A percentile compares a stretch with the other conserved stretches of the same genome.
These are phyloP conservation scores for Drosophila bocqueti DNA, from an alignment of 1,140 invertebrate species.

Conservation along the genomic window DNA sequence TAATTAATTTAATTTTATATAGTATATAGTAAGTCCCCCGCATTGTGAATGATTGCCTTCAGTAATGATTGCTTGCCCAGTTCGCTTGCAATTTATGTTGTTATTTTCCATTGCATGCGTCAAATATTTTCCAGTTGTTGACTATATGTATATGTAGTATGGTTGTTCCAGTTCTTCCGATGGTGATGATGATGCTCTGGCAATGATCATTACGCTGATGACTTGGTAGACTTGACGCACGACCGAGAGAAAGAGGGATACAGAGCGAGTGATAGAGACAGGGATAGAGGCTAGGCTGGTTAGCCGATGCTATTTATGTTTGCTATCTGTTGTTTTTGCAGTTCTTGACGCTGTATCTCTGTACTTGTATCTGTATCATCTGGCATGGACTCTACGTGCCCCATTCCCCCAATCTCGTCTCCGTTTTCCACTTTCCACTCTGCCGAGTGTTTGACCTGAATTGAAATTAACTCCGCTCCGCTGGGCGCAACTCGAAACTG, in stretches of 20 bases:
- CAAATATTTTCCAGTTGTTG: conserved; percentile 50
- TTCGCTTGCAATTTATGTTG: conserved; percentile 17
- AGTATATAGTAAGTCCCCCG: background rate
- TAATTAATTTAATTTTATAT: background rate
- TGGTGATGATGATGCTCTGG: conserved; percentile 34
- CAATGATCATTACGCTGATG: conserved; percentile 46
- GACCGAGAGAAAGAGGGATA: conserved; percentile 6
- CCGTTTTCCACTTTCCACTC: conserved; percentile 9
- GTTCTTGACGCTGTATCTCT: conserved; percentile 22
- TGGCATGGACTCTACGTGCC: conserved; percentile 32
- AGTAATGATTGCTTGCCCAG: background rate
- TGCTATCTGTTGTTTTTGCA: conserved; percentile 41
- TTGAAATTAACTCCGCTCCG: conserved; percentile 48
- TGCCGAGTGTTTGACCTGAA: conserved; percentile 43
- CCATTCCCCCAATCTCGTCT: conserved; percentile 13
- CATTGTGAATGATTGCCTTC: background rate
- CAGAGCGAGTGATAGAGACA: conserved; percentile 10
- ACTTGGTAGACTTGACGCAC: conserved; percentile 74
- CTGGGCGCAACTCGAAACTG: conserved; percentile 20
- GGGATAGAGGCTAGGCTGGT: conserved; percentile 20
- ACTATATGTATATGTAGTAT: conserved; percentile 25
- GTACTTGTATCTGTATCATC: conserved; percentile 31
- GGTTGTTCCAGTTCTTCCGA: conserved; percentile 70
- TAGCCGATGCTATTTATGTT: conserved; percentile 56
- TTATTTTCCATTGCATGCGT: conserved; percentile 36